Evolutionary conservation across 2,113 vertebrate species (phyloP).

Genomic region (Spea bombifrons): DNA sequence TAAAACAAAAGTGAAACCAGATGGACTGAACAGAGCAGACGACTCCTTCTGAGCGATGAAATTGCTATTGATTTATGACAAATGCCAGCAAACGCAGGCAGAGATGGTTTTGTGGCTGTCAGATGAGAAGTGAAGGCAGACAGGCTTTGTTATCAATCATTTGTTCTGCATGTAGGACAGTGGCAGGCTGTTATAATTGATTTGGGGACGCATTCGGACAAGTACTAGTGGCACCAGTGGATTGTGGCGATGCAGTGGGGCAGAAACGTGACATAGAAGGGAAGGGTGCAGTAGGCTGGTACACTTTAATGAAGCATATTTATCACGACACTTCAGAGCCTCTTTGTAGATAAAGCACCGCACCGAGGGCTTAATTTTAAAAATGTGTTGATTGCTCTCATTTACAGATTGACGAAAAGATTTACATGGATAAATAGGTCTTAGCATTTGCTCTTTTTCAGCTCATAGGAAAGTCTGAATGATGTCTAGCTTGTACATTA

Average conservation of each 20-base stretch:
- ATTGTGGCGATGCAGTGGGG: constrained; percentile 62
- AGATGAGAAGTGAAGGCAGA: constrained; percentile 77
- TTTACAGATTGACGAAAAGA: constrained; percentile 46
- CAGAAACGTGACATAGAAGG: constrained; percentile 68
- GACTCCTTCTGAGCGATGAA: constrained; percentile 74
- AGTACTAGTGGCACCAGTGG: constrained; percentile 57
- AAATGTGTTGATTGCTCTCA: constrained; percentile 45
- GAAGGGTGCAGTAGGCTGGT: constrained; percentile 55
- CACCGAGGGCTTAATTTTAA: constrained; percentile 45
- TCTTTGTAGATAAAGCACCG: constrained; percentile 41
- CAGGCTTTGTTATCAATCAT: constrained; percentile 91
- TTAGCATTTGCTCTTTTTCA: constrained; percentile 21
- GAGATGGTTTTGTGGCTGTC: constrained; percentile 81
- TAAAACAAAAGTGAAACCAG: constrained; percentile 62
- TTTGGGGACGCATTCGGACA: constrained; percentile 66
- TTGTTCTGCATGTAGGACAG: constrained; percentile 63
- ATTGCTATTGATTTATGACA: constrained; percentile 91
- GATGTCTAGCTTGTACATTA: constrained; percentile 15
- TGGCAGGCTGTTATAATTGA: constrained; percentile 65
- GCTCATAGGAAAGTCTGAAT: constrained; percentile 26
- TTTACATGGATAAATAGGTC: constrained; percentile 49
- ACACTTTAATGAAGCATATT: constrained; percentile 56
- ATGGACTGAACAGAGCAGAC: constrained; percentile 66
- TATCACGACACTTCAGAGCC: constrained; percentile 54
- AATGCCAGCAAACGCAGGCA: constrained; percentile 73